A percentile compares a stretch with the other conserved stretches of the same genome.
Evolutionary conservation across 1,140 invertebrate genomes (phyloP).

Genomic region (Drosophila ambigua): DNA sequence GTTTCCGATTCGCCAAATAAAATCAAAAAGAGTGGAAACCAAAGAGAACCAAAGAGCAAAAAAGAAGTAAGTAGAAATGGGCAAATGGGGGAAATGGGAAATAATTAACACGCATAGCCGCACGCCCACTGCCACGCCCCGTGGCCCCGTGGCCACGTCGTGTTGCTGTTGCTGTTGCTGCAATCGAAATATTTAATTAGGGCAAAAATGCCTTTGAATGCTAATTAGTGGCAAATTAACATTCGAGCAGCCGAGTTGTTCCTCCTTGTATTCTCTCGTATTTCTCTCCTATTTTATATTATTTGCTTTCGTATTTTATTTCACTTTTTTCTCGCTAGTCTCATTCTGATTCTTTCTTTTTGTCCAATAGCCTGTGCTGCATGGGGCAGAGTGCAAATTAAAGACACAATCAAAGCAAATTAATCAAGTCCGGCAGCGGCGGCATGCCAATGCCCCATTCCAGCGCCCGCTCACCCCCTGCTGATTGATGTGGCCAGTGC

Average conservation of each 20-base stretch:
- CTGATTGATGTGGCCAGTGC: constrained; percentile 72
- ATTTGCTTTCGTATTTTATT: constrained; percentile 26
- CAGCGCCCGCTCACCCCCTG: background rate
- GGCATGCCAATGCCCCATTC: constrained; percentile 17
- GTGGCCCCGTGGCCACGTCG: background rate
- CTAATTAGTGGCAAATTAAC: constrained; percentile 82
- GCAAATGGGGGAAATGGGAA: constrained; percentile 18
- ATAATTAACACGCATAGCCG: constrained; percentile 65
- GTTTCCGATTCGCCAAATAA: constrained; percentile 71
- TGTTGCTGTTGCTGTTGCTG: constrained; percentile 40
- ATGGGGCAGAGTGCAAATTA: constrained; percentile 63
- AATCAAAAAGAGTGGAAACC: constrained; percentile 33
- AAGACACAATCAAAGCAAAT: constrained; percentile 81
- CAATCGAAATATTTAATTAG: constrained; percentile 82
- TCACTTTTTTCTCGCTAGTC: background rate
- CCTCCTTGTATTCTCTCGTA: constrained; percentile 12
- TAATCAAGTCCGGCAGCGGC: constrained; percentile 73
- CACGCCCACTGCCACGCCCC: constrained; percentile 20
- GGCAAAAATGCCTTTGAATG: constrained; percentile 80
- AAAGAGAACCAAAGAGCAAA: background rate
- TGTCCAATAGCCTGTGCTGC: constrained; percentile 12
- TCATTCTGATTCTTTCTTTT: background rate
- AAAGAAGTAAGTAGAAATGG: too few species aligned
- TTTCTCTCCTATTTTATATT: constrained; percentile 21
- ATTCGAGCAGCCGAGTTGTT: constrained; percentile 50